phyloP scores from a whole-genome alignment of 2,797 vertebrate genomes.

The Delichon dasypus region DNA sequence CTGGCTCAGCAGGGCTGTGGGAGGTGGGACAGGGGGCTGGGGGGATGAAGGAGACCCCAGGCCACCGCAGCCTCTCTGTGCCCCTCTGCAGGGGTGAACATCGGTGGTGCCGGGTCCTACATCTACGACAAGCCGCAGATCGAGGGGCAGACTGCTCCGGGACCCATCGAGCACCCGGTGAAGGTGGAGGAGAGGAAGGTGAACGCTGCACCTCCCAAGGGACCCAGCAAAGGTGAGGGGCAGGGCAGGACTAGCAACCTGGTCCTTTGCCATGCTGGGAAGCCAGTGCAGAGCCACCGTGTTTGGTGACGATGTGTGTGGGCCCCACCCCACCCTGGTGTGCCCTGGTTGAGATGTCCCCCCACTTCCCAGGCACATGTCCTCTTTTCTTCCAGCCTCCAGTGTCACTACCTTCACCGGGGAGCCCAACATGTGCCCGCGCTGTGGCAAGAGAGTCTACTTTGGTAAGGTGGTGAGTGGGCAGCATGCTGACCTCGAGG shows the following conservation, averaged over 20 bases:
- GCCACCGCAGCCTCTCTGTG: neutral
- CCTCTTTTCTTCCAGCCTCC: constrained; percentile 79
- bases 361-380: fast-evolving
- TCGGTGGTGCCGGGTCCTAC: constrained; percentile 92
- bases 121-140: constrained; percentile 87
- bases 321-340: neutral
- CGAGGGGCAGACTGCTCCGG: constrained; percentile 69
- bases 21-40: neutral
- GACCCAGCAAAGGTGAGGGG: constrained; percentile 88
- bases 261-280: fast-evolving
- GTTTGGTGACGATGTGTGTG: fast-evolving
- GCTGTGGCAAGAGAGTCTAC: constrained; percentile 95
- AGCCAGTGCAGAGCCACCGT: fast-evolving
- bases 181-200: constrained; percentile 84
- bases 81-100: constrained; percentile 87
- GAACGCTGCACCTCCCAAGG: constrained; percentile 73
- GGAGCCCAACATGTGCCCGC: constrained; percentile 92
- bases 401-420: constrained; percentile 95
- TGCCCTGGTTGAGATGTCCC: neutral
- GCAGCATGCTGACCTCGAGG: fast-evolving
- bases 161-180: constrained; percentile 75
- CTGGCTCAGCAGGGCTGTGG: neutral
- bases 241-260: neutral
- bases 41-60: neutral
- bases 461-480: constrained; percentile 82